Base-by-base conservation (phyloP, 2,888 invertebrate species). In the Thelaira solivaga region DNA sequence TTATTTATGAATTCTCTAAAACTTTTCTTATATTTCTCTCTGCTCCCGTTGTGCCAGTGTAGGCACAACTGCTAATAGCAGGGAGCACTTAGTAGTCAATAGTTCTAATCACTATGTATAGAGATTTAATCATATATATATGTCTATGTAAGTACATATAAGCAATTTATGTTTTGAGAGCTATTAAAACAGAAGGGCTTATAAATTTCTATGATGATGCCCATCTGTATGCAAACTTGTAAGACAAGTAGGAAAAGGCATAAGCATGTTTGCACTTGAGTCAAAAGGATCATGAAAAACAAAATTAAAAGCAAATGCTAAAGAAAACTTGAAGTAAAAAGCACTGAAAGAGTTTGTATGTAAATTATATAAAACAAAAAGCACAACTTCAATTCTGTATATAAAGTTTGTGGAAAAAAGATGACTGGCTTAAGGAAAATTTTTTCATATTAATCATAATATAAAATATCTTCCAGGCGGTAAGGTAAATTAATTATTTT, bases 271-370 rank as follows among this genome's bases (percentile, higher is more conserved):
- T 13, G 7, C 0, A 31, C 11, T 41, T 43, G 10, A 43, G 29
- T 59, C 18, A 59, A 59, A 41, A 18, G 18, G 59, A 41, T 59
- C 41, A n/a, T n/a, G n/a, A n/a, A n/a, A n/a, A n/a, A n/a, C n/a
- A n/a, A n/a, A n/a, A n/a, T n/a, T n/a, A n/a, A n/a, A n/a, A n/a
- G n/a, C n/a, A n/a, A n/a, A n/a, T n/a, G n/a, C n/a, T n/a, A n/a
- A n/a, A n/a, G n/a, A n/a, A n/a, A n/a, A n/a, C n/a, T n/a, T n/a
- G n/a, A n/a, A n/a, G n/a, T n/a, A n/a, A n/a, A n/a, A n/a, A n/a
- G n/a, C n/a, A n/a, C n/a, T n/a, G n/a, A n/a, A n/a, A n/a, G n/a
- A n/a, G n/a, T n/a, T n/a, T n/a, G n/a, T n/a, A n/a, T n/a, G n/a
- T n/a, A n/a, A n/a, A n/a, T n/a, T n/a, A n/a, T n/a, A n/a, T n/a